These are phyloP conservation scores for Eristalis pertinax DNA, from an alignment of 2,888 invertebrate genomes.

Conservation along the genomic window DNA sequence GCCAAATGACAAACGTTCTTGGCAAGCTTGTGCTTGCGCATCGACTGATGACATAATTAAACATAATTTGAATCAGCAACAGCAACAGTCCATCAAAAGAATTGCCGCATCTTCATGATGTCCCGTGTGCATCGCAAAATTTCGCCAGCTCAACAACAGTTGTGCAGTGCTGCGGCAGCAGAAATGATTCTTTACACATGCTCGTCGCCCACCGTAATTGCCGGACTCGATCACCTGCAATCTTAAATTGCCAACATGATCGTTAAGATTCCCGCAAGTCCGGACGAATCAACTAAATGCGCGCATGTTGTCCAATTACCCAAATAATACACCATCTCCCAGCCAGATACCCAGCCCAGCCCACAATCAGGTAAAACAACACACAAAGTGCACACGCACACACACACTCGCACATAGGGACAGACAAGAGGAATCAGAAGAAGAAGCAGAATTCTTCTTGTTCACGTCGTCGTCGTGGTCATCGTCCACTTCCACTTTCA, in stretches of 20 bases:
- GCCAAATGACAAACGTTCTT: too few relatives aligned
- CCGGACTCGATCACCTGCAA: slow-evolving; percentile 54
- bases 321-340: slow-evolving; percentile 57
- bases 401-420: not conserved
- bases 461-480: not conserved
- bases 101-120: not conserved
- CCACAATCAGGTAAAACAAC: slow-evolving; percentile 40
- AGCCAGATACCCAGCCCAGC: slow-evolving; percentile 14
- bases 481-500: slow-evolving; percentile 67
- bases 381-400: not conserved
- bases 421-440: not conserved
- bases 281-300: slow-evolving; percentile 40
- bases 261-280: slow-evolving; percentile 34
- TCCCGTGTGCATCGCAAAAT: too few relatives aligned
- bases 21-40: not conserved
- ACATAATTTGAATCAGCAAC: not conserved
- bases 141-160: not conserved
- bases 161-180: not conserved
- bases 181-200: slow-evolving; percentile 25
- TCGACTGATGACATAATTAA: not conserved
- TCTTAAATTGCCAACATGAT: slow-evolving; percentile 52
- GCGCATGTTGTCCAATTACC: slow-evolving; percentile 61
- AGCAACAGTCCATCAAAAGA: not conserved
- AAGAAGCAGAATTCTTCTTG: not conserved
- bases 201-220: slow-evolving; percentile 41